Percentiles rank a stretch among this genome's conserved stretches.
Evolutionary conservation across 2,797 vertebrate species (phyloP).

Genomic region (Pseudomugil tenellus): DNA sequence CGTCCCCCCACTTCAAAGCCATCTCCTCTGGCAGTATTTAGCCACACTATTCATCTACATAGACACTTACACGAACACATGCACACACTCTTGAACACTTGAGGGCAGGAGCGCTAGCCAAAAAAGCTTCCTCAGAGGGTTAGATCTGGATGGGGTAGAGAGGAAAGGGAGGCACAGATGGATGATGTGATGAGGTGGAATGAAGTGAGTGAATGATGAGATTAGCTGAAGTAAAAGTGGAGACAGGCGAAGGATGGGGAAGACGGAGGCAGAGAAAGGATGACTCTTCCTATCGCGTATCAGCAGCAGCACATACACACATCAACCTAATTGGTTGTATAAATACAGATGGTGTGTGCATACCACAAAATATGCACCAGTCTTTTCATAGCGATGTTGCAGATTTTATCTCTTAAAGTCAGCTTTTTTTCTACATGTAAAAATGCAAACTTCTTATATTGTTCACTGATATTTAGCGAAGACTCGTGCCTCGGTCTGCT

Average conservation of each 20-base stretch:
- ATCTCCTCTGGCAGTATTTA: conserved; percentile 75
- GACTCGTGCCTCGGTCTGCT: background rate
- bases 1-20: conserved; percentile 76
- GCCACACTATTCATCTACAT: conserved; percentile 56
- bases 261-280: conserved; percentile 27
- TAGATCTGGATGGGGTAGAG: conserved; percentile 34
- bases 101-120: conserved; percentile 40
- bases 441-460: background rate
- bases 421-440: background rate
- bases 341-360: conserved; percentile 2
- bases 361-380: background rate
- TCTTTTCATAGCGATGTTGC: background rate
- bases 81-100: conserved; percentile 19
- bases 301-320: conserved; percentile 14
- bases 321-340: conserved; percentile 7
- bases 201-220: conserved; percentile 57
- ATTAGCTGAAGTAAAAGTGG: conserved; percentile 51
- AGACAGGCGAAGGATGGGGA: conserved; percentile 26
- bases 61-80: conserved; percentile 31
- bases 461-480: background rate
- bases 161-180: conserved; percentile 37
- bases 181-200: conserved; percentile 40
- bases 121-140: conserved; percentile 49
- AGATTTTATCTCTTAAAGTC: conserved; percentile 7
- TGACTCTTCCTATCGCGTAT: conserved; percentile 14